phyloP scores from a whole-genome alignment of 2,888 invertebrate species.

The Erebia ligea region DNA sequence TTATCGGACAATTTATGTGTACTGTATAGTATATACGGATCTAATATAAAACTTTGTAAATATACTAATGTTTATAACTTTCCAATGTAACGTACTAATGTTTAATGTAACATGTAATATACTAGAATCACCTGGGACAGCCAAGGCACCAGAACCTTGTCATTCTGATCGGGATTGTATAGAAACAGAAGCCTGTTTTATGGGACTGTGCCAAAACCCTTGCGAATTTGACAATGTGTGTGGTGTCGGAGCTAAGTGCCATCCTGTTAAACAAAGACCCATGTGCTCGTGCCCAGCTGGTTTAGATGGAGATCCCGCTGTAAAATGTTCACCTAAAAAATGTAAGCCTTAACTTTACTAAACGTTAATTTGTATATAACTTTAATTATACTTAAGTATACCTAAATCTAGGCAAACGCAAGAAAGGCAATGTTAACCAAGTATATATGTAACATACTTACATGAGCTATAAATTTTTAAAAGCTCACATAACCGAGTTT shows the following conservation, averaged over 20 bases:
- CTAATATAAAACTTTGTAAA: conserved; percentile 38
- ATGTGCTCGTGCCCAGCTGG: conserved; percentile 92
- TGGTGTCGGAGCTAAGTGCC: conserved; percentile 89
- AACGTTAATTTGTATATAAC: conserved; percentile 46
- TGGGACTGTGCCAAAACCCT: conserved; percentile 91
- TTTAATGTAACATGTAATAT: conserved; percentile 69
- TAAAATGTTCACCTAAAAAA: conserved; percentile 90
- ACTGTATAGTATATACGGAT: conserved; percentile 36
- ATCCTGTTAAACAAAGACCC: conserved; percentile 91
- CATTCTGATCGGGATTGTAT: conserved; percentile 93
- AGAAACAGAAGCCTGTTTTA: conserved; percentile 91
- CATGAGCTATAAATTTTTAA: neutral
- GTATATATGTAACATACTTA: neutral
- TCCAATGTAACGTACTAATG: conserved; percentile 64
- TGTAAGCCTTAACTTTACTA: conserved; percentile 90
- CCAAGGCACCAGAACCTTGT: conserved; percentile 90
- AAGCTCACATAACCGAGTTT: neutral
- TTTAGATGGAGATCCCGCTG: conserved; percentile 91
- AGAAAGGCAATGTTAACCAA: neutral
- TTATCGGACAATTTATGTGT: conserved; percentile 76
- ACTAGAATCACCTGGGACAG: conserved; percentile 87
- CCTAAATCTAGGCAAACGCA: neutral
- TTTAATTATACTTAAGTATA: neutral
- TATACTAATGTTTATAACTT: conserved; percentile 44
- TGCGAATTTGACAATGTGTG: conserved; percentile 92